Conservation (phyloP, 2,888 invertebrate species). For the Andricus curvator region DNA sequence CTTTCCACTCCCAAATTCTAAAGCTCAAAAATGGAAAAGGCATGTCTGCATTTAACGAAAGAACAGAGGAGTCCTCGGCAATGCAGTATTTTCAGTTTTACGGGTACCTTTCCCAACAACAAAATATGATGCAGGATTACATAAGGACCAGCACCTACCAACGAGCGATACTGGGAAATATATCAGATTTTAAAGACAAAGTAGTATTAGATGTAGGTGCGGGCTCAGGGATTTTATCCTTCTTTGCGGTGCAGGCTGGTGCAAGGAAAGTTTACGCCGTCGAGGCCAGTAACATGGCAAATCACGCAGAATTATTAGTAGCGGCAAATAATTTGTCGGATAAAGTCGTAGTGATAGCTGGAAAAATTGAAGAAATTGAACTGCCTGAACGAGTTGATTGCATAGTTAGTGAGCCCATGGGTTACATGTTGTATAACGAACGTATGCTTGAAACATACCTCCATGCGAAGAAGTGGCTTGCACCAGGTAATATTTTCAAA, state of each 20-base stretch:
- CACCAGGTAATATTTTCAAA: slow-evolving; percentile 81
- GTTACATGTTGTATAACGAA: slow-evolving; percentile 99
- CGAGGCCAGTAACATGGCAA: slow-evolving; percentile 99
- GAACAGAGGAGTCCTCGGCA: slow-evolving; percentile 99
- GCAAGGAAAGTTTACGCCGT: slow-evolving; percentile 98
- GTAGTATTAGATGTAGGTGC: slow-evolving; percentile 98
- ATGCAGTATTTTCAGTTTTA: slow-evolving; percentile 99
- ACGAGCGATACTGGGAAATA: slow-evolving; percentile 95
- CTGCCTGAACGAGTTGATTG: slow-evolving; percentile 97
- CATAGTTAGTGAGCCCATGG: slow-evolving; percentile 98
- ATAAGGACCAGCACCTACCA: slow-evolving; percentile 99
- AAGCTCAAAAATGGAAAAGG: slow-evolving; percentile 87
- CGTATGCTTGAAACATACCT: slow-evolving; percentile 99
- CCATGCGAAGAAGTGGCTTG: slow-evolving; percentile 98
- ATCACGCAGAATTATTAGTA: slow-evolving; percentile 95
- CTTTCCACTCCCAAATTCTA: slow-evolving; percentile 86
- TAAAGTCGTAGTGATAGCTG: slow-evolving; percentile 94
- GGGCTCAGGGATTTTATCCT: slow-evolving; percentile 98
- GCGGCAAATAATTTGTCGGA: slow-evolving; percentile 93
- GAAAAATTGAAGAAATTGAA: slow-evolving; percentile 98
- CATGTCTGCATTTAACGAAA: slow-evolving; percentile 93
- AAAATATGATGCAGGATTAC: slow-evolving; percentile 99
- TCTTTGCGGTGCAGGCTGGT: slow-evolving; percentile 98
- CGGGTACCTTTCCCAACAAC: slow-evolving; percentile 99
- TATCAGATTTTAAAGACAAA: slow-evolving; percentile 95